Evolutionary conservation across 2,113 vertebrate genomes (phyloP).

Genomic region (Pyrgilauda ruficollis): DNA sequence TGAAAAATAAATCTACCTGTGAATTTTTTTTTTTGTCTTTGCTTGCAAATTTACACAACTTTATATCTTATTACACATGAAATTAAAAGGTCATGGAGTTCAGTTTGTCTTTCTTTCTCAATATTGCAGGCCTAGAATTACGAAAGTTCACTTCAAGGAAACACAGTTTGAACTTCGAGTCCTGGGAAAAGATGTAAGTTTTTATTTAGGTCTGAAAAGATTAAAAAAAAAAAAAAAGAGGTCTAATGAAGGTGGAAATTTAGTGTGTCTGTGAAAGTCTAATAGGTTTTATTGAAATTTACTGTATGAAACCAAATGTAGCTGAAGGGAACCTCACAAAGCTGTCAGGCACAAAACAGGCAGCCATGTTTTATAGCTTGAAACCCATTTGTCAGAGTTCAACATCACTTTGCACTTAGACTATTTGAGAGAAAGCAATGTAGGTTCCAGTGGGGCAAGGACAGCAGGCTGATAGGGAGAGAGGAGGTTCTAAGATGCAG

Average conservation of each 20-base stretch:
- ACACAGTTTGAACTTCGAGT: conserved; percentile 89
- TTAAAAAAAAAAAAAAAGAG: not conserved
- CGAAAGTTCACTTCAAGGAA: conserved; percentile 91
- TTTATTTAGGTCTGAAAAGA: not conserved
- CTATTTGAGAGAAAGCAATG: not conserved
- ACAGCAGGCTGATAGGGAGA: not conserved
- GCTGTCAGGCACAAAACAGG: not conserved
- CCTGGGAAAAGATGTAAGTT: conserved; percentile 89
- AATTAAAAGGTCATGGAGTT: not conserved
- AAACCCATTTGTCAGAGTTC: not conserved
- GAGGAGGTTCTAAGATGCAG: not conserved
- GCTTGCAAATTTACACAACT: not conserved
- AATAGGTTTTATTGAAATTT: not conserved
- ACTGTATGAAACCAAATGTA: not conserved
- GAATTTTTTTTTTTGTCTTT: not conserved
- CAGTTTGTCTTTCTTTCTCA: not conserved
- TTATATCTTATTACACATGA: not conserved
- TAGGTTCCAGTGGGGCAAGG: not conserved
- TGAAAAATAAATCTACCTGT: not conserved
- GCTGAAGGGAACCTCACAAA: not conserved
- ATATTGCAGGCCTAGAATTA: conserved; percentile 86
- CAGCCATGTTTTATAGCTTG: not conserved
- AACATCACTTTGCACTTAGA: not conserved
- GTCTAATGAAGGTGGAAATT: not conserved
- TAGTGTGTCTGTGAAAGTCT: not conserved